Percentiles rank a stretch among this genome's conserved stretches.
phyloP scores from a whole-genome alignment of 2,888 invertebrate species.

The Amiota communis region DNA sequence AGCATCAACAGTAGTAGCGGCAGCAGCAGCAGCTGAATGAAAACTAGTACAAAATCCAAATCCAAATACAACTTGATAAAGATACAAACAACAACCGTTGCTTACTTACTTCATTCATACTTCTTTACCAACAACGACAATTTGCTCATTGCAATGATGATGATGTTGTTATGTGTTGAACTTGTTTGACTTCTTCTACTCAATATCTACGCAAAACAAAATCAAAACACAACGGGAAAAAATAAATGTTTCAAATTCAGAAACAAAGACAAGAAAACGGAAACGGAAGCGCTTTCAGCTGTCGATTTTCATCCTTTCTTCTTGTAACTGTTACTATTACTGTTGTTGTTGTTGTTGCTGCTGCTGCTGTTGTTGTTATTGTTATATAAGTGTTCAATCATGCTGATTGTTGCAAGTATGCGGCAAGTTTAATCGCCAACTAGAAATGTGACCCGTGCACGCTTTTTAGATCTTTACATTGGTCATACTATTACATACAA shows the following conservation, averaged over 20 bases:
- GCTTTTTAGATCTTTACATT: too few relatives aligned
- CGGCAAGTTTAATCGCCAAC: slow-evolving; percentile 41
- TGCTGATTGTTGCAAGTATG: slow-evolving; percentile 63
- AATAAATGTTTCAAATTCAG: slow-evolving; percentile 45
- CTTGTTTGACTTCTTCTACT: slow-evolving; percentile 6
- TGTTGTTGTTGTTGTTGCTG: slow-evolving; percentile 36
- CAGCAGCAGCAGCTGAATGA: slow-evolving; percentile 15
- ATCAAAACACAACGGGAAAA: slow-evolving; percentile 26
- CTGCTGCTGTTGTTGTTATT: slow-evolving; percentile 28
- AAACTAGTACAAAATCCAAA: slow-evolving; percentile 27
- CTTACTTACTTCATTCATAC: not conserved
- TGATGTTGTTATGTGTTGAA: not conserved
- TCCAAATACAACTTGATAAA: not conserved
- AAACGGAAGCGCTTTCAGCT: slow-evolving; percentile 68
- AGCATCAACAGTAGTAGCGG: not conserved
- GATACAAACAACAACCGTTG: slow-evolving; percentile 9
- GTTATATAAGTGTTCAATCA: slow-evolving; percentile 62
- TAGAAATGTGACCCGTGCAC: slow-evolving; percentile 34
- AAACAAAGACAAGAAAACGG: slow-evolving; percentile 70
- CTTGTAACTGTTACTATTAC: not conserved
- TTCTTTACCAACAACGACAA: too few relatives aligned
- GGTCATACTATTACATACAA: too few relatives aligned
- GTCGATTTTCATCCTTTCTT: slow-evolving; percentile 54
- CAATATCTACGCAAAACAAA: slow-evolving; percentile 12
- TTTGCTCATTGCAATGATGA: too few relatives aligned